These are phyloP conservation scores for Cromileptes altivelis DNA, from an alignment of 2,113 vertebrate species.

Conservation along the genomic window DNA sequence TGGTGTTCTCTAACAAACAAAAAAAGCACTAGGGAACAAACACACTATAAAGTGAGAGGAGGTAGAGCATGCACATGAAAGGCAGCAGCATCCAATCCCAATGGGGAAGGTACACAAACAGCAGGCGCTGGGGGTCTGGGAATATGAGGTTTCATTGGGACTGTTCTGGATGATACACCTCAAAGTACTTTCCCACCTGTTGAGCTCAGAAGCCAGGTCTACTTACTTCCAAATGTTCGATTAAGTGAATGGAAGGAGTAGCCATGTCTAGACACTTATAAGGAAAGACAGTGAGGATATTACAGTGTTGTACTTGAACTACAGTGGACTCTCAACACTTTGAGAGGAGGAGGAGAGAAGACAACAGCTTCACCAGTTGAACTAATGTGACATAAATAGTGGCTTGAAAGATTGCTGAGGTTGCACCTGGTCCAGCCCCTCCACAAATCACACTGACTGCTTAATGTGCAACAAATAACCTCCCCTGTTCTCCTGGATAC, in stretches of 20 bases:
- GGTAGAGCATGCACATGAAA: slow-evolving; percentile 44
- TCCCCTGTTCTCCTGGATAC: slow-evolving; percentile 11
- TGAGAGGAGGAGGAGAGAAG: not conserved
- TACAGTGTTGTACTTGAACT: slow-evolving; percentile 27
- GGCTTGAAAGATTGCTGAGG: slow-evolving; percentile 21
- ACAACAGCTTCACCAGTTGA: slow-evolving; percentile 31
- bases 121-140: slow-evolving; percentile 34
- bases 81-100: slow-evolving; percentile 24
- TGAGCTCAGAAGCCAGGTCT: slow-evolving; percentile 38
- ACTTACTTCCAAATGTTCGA: slow-evolving; percentile 34
- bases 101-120: slow-evolving; percentile 61
- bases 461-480: slow-evolving; percentile 19
- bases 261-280: slow-evolving; percentile 20
- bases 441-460: slow-evolving; percentile 59
- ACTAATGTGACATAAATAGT: slow-evolving; percentile 50
- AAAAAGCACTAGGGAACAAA: slow-evolving; percentile 52
- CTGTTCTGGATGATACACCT: slow-evolving; percentile 32
- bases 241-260: slow-evolving; percentile 20
- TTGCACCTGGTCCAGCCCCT: slow-evolving; percentile 51
- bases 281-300: not conserved
- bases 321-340: slow-evolving; percentile 8
- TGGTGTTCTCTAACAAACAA: not conserved
- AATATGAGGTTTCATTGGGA: slow-evolving; percentile 41
- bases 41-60: slow-evolving; percentile 46
- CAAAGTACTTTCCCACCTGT: slow-evolving; percentile 64